A percentile compares a stretch with the other conserved stretches of the same genome.
phyloP scores from a whole-genome alignment of 2,113 vertebrate genomes.

The Benitochromis conjunctus region DNA sequence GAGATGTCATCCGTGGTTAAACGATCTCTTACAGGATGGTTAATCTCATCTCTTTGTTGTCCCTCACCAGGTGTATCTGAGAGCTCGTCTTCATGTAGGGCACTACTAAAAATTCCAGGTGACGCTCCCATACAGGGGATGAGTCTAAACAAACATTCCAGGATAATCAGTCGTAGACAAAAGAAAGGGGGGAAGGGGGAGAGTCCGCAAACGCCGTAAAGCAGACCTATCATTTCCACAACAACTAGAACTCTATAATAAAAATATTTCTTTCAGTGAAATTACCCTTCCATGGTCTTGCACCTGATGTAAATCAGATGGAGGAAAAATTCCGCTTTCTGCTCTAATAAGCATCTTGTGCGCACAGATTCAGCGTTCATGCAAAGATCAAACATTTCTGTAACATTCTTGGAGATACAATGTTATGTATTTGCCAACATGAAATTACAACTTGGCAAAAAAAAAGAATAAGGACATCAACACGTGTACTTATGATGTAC shows the following conservation, averaged over 20 bases:
- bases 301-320: slow-evolving; percentile 73
- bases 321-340: slow-evolving; percentile 59
- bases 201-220: slow-evolving; percentile 45
- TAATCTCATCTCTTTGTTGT: slow-evolving; percentile 12
- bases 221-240: slow-evolving; percentile 68
- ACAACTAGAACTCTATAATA: slow-evolving; percentile 66
- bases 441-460: slow-evolving; percentile 60
- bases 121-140: slow-evolving; percentile 21
- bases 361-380: neutral
- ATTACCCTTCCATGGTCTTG: slow-evolving; percentile 58
- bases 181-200: slow-evolving; percentile 20
- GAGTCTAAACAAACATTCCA: slow-evolving; percentile 65
- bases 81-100: slow-evolving; percentile 23
- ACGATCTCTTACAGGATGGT: neutral
- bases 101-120: slow-evolving; percentile 39
- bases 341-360: slow-evolving; percentile 69
- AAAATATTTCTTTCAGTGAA: slow-evolving; percentile 64
- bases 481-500: neutral
- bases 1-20: neutral
- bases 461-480: neutral
- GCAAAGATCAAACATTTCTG: slow-evolving; percentile 66
- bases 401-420: slow-evolving; percentile 53
- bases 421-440: slow-evolving; percentile 35
- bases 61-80: slow-evolving; percentile 38
- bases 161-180: slow-evolving; percentile 52